These are phyloP conservation scores for Pteria penguin DNA, from an alignment of 2,888 invertebrate genomes.

Conservation along the genomic window DNA sequence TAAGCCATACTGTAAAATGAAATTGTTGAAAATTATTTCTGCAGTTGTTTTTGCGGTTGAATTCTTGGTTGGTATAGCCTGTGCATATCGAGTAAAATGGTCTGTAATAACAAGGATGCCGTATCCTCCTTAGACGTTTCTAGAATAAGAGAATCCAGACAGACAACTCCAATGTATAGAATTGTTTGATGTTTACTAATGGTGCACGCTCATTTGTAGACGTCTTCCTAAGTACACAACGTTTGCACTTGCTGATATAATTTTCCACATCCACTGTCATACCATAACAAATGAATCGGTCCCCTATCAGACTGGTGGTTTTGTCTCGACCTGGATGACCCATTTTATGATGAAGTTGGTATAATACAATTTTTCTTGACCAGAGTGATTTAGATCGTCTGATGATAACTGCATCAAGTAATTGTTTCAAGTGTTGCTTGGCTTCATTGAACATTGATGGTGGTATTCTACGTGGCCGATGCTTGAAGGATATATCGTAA, in stretches of 20 bases:
- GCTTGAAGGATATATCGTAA: too few relatives aligned
- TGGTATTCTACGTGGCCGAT: too few relatives aligned
- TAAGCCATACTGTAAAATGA: not conserved
- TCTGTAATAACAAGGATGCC: not conserved
- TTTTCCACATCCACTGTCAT: too few relatives aligned
- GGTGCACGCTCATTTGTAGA: too few relatives aligned
- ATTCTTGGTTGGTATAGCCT: not conserved
- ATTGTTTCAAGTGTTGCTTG: too few relatives aligned
- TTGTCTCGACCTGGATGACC: too few relatives aligned
- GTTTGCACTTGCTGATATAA: too few relatives aligned
- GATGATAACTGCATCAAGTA: too few relatives aligned
- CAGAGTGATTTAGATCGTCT: too few relatives aligned
- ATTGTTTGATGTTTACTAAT: slow-evolving; percentile 22
- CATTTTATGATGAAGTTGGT: slow-evolving; percentile 30
- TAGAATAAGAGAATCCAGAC: not conserved
- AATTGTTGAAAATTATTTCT: not conserved
- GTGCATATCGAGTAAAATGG: not conserved
- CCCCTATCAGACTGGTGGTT: slow-evolving; percentile 38
- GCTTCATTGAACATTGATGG: too few relatives aligned
- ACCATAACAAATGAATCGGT: slow-evolving; percentile 24
- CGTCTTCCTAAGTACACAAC: too few relatives aligned
- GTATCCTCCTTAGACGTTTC: not conserved
- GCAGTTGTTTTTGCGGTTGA: not conserved
- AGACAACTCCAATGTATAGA: slow-evolving; percentile 25
- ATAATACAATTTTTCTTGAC: too few relatives aligned